Base-by-base conservation (phyloP, 2,888 invertebrate species). In the Heterodera filipjevi region DNA sequence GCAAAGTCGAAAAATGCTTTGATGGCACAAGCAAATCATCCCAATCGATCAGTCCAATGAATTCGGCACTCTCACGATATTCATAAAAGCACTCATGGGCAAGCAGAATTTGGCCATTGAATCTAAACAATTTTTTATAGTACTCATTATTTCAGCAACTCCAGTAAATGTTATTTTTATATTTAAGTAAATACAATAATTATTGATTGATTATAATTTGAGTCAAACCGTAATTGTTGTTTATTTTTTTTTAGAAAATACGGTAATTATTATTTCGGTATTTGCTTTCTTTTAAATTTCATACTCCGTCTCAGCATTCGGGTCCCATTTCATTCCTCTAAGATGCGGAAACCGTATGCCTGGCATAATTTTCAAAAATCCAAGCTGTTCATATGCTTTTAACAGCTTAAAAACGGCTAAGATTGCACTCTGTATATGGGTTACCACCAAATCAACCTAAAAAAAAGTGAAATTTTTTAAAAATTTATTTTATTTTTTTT, bases 21-120 rank as follows among this genome's bases (percentile, higher is more conserved):
- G 66, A 66, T 27, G 84, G 80, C 22, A 83, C 71, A 19, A 83
- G 64, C 35, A 83, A 80, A 73, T 83, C 83, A 64, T 83, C 83
- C 83, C 83, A 83, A 70, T 83, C 83, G 71, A 85, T 75, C 32
- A 83, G 78, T n/a, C 81, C 72, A 32, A 82, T 82, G 72, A 82
- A 82, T 49, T 82, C 66, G 27, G 82, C 79, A 32, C 80, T 83
- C 33, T 82, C 83, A 0, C 84, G 77, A 73, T 84, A 84, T 66
- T 82, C 82, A 75, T 79, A 82, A 32, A 82, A 77, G 71, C 82
- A 82, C n/a, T 79, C 79, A 39, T 79, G 79, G 44, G 78, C 76
- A n/a, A 79, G 64, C 32, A 79, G 30, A 19, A 79, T 39, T 46
- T 79, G 79, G 22, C 79, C 79, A 44, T 76, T 70, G 49, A 75